These are phyloP conservation scores for Anser cygnoides DNA, from an alignment of 2,113 vertebrate genomes.

Conservation along the genomic window DNA sequence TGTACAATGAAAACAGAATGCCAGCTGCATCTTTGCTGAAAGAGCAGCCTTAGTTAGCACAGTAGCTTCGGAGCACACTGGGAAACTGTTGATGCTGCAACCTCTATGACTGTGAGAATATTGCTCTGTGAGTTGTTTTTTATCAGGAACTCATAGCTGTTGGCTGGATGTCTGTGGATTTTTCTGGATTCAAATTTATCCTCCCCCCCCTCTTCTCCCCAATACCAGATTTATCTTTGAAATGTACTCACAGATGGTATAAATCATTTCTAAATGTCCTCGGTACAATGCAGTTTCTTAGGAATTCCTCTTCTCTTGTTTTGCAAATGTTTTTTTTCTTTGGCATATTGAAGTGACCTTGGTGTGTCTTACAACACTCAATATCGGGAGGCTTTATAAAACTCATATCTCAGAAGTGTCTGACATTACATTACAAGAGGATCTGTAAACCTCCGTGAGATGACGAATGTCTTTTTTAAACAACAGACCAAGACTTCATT, in stretches of 20 bases:
- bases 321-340: constrained; percentile 55
- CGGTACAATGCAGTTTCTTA: constrained; percentile 55
- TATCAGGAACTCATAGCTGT: constrained; percentile 71
- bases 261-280: constrained; percentile 69
- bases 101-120: constrained; percentile 72
- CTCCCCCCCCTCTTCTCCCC: constrained; percentile 1
- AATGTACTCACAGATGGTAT: constrained; percentile 68
- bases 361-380: constrained; percentile 81
- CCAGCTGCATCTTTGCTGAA: constrained; percentile 72
- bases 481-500: constrained; percentile 86
- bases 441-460: constrained; percentile 81
- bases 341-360: constrained; percentile 79
- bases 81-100: constrained; percentile 71
- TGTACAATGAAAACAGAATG: constrained; percentile 45
- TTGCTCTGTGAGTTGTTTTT: constrained; percentile 67
- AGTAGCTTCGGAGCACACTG: constrained; percentile 60
- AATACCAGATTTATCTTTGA: constrained; percentile 69
- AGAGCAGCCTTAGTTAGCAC: constrained; percentile 67
- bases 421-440: constrained; percentile 87
- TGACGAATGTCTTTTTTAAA: constrained; percentile 88
- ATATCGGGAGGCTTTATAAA: constrained; percentile 79
- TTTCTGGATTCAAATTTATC: constrained; percentile 70
- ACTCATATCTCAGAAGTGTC: constrained; percentile 85
- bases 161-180: constrained; percentile 72
- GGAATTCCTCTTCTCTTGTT: constrained; percentile 69